Conservation (phyloP, 1,140 invertebrate species). For the Anoplophora glabripennis region DNA sequence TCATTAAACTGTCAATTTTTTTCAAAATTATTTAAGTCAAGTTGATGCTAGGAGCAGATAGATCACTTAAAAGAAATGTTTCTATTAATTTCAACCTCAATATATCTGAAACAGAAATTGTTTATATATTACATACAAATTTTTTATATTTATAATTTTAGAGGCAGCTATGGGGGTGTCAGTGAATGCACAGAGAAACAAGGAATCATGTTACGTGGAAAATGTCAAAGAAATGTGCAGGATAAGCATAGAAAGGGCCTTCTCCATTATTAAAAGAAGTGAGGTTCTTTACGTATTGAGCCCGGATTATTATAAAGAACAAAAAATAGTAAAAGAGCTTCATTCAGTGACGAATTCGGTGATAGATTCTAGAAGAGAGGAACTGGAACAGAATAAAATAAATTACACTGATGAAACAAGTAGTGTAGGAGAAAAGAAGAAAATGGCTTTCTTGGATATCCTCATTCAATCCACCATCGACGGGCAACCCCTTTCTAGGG, state of each 20-base stretch:
- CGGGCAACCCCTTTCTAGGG: slow-evolving; percentile 57
- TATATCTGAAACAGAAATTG: background rate
- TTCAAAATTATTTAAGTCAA: background rate
- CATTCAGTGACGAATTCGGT: slow-evolving; percentile 50
- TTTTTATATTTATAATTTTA: slow-evolving; percentile 14
- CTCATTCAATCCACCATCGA: slow-evolving; percentile 61
- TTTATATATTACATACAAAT: background rate
- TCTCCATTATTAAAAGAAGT: slow-evolving; percentile 43
- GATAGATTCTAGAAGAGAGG: slow-evolving; percentile 39
- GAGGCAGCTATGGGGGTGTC: slow-evolving; percentile 69
- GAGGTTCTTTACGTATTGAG: slow-evolving; percentile 33
- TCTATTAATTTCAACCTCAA: background rate
- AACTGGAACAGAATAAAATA: slow-evolving; percentile 27
- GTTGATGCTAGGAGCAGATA: background rate
- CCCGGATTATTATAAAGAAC: slow-evolving; percentile 40
- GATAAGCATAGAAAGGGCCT: slow-evolving; percentile 47
- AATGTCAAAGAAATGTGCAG: slow-evolving; percentile 61
- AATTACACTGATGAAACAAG: slow-evolving; percentile 12
- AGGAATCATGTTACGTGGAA: slow-evolving; percentile 69
- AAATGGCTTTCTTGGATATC: slow-evolving; percentile 71
- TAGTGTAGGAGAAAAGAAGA: slow-evolving; percentile 51
- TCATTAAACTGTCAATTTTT: background rate
- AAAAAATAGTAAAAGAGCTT: slow-evolving; percentile 52
- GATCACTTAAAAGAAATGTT: background rate
- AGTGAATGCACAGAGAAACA: slow-evolving; percentile 66